phyloP scores from a whole-genome alignment of 2,113 vertebrate genomes.

The Nipponia nippon region DNA sequence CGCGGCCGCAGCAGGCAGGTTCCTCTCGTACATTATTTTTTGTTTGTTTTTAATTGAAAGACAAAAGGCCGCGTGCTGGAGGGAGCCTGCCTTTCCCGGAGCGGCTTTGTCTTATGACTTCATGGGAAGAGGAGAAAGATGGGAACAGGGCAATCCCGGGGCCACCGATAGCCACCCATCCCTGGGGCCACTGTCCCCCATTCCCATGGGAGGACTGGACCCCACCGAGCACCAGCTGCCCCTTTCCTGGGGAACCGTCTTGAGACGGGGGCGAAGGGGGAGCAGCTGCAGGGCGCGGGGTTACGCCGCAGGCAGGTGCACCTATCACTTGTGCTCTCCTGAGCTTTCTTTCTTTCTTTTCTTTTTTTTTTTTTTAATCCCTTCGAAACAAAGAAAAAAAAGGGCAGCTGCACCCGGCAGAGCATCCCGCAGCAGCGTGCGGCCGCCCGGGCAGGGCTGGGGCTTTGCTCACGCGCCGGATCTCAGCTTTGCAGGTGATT shows the following conservation, averaged over 20 bases:
- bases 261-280: not conserved
- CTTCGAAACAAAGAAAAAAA: not conserved
- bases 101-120: not conserved
- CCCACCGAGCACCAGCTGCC: slow-evolving; percentile 4
- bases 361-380: not conserved
- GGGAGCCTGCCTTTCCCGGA: not conserved
- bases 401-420: slow-evolving; percentile 35
- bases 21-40: not conserved
- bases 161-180: not conserved
- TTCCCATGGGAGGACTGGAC: not conserved
- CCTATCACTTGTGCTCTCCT: not conserved
- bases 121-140: not conserved
- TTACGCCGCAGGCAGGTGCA: slow-evolving; percentile 27
- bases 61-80: slow-evolving; percentile 28
- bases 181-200: not conserved
- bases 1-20: not conserved
- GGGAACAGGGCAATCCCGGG: rapidly evolving
- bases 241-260: not conserved
- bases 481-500: slow-evolving; percentile 5
- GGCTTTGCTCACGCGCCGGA: not conserved
- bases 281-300: slow-evolving; percentile 22
- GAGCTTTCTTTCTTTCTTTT: not conserved
- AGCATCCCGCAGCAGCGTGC: not conserved
- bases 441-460: not conserved
- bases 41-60: slow-evolving; percentile 24